Percentiles rank a stretch among this genome's conserved stretches.
Conservation (phyloP, 2,113 vertebrate genomes). For the Polypterus bichir region DNA sequence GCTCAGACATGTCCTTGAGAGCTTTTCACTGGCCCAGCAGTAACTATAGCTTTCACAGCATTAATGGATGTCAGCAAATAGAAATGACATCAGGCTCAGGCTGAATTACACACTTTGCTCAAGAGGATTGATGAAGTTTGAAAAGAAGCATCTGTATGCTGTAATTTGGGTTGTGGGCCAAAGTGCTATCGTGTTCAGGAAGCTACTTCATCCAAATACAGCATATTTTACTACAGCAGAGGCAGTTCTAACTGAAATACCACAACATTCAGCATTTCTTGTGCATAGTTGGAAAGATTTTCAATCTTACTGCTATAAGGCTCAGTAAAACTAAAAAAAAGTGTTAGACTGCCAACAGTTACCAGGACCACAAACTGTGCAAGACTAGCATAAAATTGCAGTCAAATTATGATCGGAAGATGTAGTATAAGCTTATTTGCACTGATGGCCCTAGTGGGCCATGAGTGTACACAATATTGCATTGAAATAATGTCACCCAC, state of each 20-base stretch:
- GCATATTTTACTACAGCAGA: not conserved
- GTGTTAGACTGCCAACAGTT: no score
- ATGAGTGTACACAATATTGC: not conserved
- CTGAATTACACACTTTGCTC: not conserved
- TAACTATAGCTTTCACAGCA: not conserved
- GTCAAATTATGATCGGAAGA: no score
- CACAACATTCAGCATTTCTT: no score
- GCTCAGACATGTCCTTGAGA: not conserved
- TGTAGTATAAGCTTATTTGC: not conserved
- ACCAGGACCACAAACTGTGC: no score
- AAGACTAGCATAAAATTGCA: no score
- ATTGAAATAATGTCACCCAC: not conserved
- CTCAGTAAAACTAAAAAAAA: not conserved
- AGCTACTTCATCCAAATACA: not conserved
- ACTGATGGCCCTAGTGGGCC: not conserved
- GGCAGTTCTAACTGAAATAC: not conserved
- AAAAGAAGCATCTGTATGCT: not conserved
- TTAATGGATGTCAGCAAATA: constrained; percentile 7
- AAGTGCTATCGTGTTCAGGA: not conserved
- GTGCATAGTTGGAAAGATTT: not conserved
- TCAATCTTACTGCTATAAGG: not conserved
- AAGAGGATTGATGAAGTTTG: not conserved
- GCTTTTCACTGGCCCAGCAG: not conserved
- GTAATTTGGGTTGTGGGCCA: not conserved
- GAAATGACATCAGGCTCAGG: constrained; percentile 2